Percentiles rank a stretch among this genome's conserved stretches.
Evolutionary conservation across 2,113 vertebrate genomes (phyloP).

Genomic region (Ctenodactylus gundi): DNA sequence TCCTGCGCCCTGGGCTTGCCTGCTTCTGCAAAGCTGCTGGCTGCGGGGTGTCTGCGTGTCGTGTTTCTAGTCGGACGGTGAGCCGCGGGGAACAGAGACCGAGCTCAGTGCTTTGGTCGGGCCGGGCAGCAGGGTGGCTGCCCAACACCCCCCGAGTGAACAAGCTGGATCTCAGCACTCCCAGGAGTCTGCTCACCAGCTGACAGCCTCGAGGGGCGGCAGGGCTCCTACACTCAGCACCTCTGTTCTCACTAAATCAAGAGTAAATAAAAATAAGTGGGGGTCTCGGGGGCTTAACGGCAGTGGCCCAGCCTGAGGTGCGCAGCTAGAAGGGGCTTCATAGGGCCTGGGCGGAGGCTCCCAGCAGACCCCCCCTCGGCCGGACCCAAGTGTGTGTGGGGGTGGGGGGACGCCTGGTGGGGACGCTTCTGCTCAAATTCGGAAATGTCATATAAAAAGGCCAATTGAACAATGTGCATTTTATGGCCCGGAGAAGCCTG

Average conservation of each 20-base stretch:
- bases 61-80: fast-evolving
- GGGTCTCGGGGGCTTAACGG: slow-evolving; percentile 17
- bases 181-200: fast-evolving
- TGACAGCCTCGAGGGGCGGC: neutral
- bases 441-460: slow-evolving; percentile 55
- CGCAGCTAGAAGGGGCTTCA: neutral
- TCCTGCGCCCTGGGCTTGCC: fast-evolving
- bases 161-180: fast-evolving
- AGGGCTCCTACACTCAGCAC: neutral
- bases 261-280: slow-evolving; percentile 23
- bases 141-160: neutral
- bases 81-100: fast-evolving
- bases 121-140: fast-evolving
- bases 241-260: neutral
- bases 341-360: neutral
- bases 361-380: too few species aligned
- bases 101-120: neutral
- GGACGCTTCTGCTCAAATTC: slow-evolving; percentile 70
- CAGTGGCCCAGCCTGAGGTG: neutral
- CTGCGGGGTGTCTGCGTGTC: fast-evolving
- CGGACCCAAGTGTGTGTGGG: too few species aligned
- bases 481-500: slow-evolving; percentile 53
- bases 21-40: neutral
- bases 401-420: too few species aligned
- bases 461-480: slow-evolving; percentile 52